These are phyloP conservation scores for Mallotus villosus DNA, from an alignment of 2,797 vertebrate genomes.

Conservation along the genomic window DNA sequence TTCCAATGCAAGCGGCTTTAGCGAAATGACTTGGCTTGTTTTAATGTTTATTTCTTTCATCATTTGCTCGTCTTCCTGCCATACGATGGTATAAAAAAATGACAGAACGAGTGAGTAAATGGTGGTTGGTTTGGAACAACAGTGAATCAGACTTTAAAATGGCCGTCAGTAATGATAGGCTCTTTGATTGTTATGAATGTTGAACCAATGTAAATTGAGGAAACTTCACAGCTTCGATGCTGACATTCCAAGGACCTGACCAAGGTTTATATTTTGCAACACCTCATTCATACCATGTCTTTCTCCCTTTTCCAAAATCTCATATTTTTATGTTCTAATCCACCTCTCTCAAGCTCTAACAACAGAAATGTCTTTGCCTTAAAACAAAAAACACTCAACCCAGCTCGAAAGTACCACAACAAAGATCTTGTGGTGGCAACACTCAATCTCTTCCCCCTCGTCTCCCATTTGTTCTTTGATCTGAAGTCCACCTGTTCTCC, in stretches of 20 bases:
- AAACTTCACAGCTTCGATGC: constrained; percentile 41
- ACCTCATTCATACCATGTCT: too few species aligned
- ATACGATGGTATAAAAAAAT: constrained; percentile 37
- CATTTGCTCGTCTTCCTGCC: not conserved
- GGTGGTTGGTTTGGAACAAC: constrained; percentile 12
- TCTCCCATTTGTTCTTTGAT: not conserved
- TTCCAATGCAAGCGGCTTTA: constrained; percentile 13
- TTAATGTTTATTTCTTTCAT: constrained; percentile 7
- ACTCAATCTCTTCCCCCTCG: not conserved
- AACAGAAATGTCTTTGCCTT: too few species aligned
- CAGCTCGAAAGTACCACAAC: not conserved
- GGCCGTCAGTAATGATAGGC: constrained; percentile 28
- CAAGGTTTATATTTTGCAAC: not conserved
- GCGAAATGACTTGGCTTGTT: not conserved
- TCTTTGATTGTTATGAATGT: constrained; percentile 33
- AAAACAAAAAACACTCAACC: too few species aligned
- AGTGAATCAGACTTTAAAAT: constrained; percentile 27
- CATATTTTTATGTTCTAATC: too few species aligned
- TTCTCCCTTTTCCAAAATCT: too few species aligned
- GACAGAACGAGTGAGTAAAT: constrained; percentile 21
- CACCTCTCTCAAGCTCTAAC: too few species aligned
- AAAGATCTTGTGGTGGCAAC: not conserved
- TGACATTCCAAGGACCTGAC: constrained; percentile 21
- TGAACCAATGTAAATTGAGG: constrained; percentile 51
- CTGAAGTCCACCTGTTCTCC: not conserved